Base-by-base conservation (phyloP, 2,888 invertebrate species). In the Drosophila infuscata region DNA sequence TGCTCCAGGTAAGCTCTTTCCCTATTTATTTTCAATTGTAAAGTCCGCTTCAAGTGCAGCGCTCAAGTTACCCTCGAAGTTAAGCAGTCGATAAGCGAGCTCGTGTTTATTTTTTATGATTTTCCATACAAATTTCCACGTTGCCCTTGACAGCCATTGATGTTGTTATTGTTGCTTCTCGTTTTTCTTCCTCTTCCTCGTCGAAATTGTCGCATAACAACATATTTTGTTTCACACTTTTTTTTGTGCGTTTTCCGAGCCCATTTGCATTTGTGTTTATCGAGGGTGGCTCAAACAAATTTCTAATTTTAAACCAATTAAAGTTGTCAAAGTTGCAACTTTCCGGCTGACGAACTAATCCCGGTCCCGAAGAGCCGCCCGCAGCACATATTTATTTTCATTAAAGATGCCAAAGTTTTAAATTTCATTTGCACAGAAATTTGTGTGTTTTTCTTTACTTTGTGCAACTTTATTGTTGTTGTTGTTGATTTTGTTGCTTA, bases 241-340 rank as follows among this genome's bases (percentile, higher is more conserved):
- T 32, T 41, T 36, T 51, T 20, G 12, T 43, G 2, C 41, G 41
- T 32, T 52, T 20, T 6, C 29, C n/a, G 12, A n/a, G 61, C 64
- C 38, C 57, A 74, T 78, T 80, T 74, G 70, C 77, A 80, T 80
- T 80, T 80, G 74, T 80, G 74, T 80, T 79, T 79, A 79, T 79
- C 61, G 79, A 51, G 63, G 53, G 30, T 65, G 58, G 65, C 66
- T 76, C 46, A 4, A 60, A 66, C 54, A 73, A 67, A 41, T 78
- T 78, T 80, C 69, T 80, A 80, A 88, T 86, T 88, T 86, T 86
- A 86, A 86, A 86, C 83, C 83, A 86, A 88, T 86, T 86, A 83
- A 88, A 86, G 87, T 88, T 86, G 83, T 81, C 82, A 78, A 86
- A 86, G 80, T 78, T 80, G 70, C 79, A 70, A 75, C 70, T 81